phyloP scores from a whole-genome alignment of 2,113 vertebrate genomes.

The Corydoras sp. region DNA sequence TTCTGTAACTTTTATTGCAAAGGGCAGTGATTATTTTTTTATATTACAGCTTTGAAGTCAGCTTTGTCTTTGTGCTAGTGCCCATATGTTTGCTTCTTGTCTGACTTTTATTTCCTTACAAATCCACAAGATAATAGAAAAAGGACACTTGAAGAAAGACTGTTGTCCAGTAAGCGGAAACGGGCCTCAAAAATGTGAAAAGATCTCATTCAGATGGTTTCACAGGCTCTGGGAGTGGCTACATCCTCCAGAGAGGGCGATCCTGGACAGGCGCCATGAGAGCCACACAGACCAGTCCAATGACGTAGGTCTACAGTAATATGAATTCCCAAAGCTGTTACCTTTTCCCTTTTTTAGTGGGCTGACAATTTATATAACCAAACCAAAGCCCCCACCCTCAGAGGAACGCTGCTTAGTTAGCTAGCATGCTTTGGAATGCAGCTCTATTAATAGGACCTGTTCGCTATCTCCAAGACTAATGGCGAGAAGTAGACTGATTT shows the following conservation, averaged over 20 bases:
- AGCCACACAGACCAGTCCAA: slow-evolving; percentile 22
- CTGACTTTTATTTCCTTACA: slow-evolving; percentile 27
- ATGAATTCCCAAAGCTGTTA: slow-evolving; percentile 38
- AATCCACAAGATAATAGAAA: slow-evolving; percentile 5
- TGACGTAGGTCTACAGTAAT: slow-evolving; percentile 50
- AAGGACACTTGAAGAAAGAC: slow-evolving; percentile 15
- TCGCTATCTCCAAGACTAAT: slow-evolving; percentile 33
- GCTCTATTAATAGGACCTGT: slow-evolving; percentile 34
- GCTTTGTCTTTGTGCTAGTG: slow-evolving; percentile 8
- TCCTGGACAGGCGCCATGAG: slow-evolving; percentile 59
- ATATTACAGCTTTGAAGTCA: no score
- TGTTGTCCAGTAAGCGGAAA: slow-evolving; percentile 69
- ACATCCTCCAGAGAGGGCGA: slow-evolving; percentile 58
- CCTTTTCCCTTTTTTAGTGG: slow-evolving; percentile 3
- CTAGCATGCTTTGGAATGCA: slow-evolving; percentile 29
- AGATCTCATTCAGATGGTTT: slow-evolving; percentile 58
- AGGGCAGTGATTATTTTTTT: no score
- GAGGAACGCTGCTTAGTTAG: slow-evolving; percentile 9
- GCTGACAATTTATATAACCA: slow-evolving; percentile 33
- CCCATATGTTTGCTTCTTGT: slow-evolving; percentile 30
- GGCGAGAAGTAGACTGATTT: slow-evolving; percentile 29
- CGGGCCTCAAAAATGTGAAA: slow-evolving; percentile 55
- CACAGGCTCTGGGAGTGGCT: slow-evolving; percentile 62
- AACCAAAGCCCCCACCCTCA: slow-evolving; percentile 25
- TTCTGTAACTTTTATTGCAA: no score